Evolutionary conservation across 2,888 invertebrate genomes (phyloP).

Genomic region (Morpho deidamia): DNA sequence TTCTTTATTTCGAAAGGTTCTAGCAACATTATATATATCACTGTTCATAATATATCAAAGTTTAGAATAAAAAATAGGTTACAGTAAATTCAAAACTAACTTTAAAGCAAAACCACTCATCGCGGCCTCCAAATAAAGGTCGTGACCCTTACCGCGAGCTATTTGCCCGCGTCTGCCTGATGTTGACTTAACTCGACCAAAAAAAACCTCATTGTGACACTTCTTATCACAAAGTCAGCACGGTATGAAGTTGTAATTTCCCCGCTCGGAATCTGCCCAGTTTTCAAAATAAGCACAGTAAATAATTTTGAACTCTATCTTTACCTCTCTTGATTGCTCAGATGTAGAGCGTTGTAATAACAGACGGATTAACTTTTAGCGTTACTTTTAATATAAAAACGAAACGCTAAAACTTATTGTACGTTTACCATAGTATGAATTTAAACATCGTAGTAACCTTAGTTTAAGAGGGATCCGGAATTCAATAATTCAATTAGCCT

Average conservation of each 20-base stretch:
- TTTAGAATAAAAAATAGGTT: slow-evolving; percentile 20
- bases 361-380: slow-evolving; percentile 9
- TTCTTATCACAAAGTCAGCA: slow-evolving; percentile 57
- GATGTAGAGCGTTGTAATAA: slow-evolving; percentile 12
- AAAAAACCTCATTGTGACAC: slow-evolving; percentile 70
- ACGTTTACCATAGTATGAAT: no score
- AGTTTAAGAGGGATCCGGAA: no score
- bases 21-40: not conserved
- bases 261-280: slow-evolving; percentile 46
- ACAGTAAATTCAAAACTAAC: slow-evolving; percentile 24
- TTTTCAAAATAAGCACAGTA: slow-evolving; percentile 35
- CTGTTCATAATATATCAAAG: not conserved
- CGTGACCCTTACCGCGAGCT: slow-evolving; percentile 64
- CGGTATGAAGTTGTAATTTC: slow-evolving; percentile 56
- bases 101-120: slow-evolving; percentile 30
- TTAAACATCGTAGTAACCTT: no score
- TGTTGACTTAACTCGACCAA: slow-evolving; percentile 60
- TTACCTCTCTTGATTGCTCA: slow-evolving; percentile 9
- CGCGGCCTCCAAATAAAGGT: slow-evolving; percentile 55
- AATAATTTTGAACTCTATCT: slow-evolving; percentile 16
- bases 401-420: no score
- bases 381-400: not conserved
- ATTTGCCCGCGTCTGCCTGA: slow-evolving; percentile 52
- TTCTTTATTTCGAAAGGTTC: no score
- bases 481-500: no score